These are phyloP conservation scores for Melikaiella ostensackeni DNA, from an alignment of 2,888 invertebrate genomes.

Conservation along the genomic window DNA sequence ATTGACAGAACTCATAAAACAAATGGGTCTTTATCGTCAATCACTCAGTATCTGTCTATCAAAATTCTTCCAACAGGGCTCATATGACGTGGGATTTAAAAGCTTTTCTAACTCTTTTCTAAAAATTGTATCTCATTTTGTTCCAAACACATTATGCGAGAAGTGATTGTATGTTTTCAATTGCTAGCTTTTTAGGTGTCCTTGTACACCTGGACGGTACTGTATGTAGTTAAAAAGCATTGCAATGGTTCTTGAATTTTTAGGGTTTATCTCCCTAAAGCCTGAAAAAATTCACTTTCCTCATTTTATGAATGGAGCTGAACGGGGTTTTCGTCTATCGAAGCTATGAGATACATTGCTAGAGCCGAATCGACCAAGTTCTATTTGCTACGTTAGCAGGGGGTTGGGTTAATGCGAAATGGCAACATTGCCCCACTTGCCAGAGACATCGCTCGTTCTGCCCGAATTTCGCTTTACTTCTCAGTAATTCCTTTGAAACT, in stretches of 20 bases:
- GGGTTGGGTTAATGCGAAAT: slow-evolving; percentile 15
- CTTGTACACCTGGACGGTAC: too few species aligned
- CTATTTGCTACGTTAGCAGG: not conserved
- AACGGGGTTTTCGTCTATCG: not conserved
- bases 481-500: slow-evolving; percentile 8
- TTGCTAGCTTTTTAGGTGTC: too few species aligned
- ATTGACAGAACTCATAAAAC: too few species aligned
- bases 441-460: not conserved
- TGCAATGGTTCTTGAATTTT: not conserved
- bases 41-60: too few species aligned
- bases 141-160: too few species aligned
- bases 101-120: too few species aligned
- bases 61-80: too few species aligned
- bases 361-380: slow-evolving; percentile 14
- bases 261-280: too few species aligned
- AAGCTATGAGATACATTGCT: not conserved
- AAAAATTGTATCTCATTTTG: too few species aligned
- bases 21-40: too few species aligned
- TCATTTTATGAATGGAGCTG: not conserved
- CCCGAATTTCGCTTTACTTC: slow-evolving; percentile 1
- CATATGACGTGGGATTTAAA: too few species aligned
- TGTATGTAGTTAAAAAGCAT: not conserved
- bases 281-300: not conserved
- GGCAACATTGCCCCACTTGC: slow-evolving; percentile 24
- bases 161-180: not conserved